phyloP scores from a whole-genome alignment of 2,113 vertebrate species.

The Lynx canadensis region DNA sequence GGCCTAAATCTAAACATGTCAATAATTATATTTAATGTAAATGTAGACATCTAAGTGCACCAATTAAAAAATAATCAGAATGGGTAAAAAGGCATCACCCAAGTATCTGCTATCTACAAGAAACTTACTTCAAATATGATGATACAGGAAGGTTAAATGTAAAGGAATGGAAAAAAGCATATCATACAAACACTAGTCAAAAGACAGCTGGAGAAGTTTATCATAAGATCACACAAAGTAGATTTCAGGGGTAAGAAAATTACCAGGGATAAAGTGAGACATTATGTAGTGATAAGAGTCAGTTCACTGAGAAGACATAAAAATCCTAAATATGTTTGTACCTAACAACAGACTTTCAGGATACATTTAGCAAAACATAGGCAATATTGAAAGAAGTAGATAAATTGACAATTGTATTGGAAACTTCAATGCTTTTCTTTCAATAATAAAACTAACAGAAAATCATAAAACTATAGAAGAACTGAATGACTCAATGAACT shows the following conservation, averaged over 20 bases:
- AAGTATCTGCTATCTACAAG: neutral
- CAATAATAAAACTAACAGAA: neutral
- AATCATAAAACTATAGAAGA: neutral
- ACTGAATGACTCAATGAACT: neutral
- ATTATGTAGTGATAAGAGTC: neutral
- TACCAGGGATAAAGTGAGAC: neutral
- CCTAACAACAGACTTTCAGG: neutral
- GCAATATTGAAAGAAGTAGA: neutral
- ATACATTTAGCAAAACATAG: neutral
- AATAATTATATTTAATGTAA: neutral
- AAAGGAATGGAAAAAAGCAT: neutral
- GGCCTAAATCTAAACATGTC: neutral
- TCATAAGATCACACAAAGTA: neutral
- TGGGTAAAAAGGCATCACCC: neutral
- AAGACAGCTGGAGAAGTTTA: neutral
- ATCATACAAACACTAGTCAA: neutral
- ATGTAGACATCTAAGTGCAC: neutral
- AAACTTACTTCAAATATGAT: neutral
- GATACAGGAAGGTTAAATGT: neutral
- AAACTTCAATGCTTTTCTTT: neutral
- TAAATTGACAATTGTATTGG: neutral
- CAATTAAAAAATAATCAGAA: neutral
- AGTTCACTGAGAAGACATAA: neutral
- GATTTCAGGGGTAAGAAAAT: neutral
- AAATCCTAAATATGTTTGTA: neutral